These are phyloP conservation scores for Bombus turneri DNA, from an alignment of 1,140 invertebrate genomes.

Conservation along the genomic window DNA sequence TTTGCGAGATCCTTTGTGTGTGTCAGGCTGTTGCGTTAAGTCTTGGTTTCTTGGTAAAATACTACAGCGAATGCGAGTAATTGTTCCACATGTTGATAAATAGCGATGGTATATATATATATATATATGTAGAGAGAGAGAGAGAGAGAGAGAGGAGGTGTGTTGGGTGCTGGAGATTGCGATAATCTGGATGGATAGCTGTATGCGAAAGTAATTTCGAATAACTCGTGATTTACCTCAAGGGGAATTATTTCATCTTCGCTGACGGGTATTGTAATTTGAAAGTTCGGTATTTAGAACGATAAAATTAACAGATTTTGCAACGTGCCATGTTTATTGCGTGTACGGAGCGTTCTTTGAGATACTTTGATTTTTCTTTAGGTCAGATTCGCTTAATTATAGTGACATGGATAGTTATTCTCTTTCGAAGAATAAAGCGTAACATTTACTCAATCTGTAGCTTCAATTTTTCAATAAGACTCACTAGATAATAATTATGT, in stretches of 20 bases:
- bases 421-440: background rate
- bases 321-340: background rate
- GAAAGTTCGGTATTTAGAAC: background rate
- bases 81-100: conserved; percentile 21
- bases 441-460: background rate
- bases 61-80: background rate
- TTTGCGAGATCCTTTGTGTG: background rate
- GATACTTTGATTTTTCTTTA: background rate
- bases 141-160: background rate
- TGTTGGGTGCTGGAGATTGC: background rate
- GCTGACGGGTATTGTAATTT: background rate
- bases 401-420: background rate
- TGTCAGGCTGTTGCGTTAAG: background rate
- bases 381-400: background rate
- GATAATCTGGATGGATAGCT: conserved; percentile 22
- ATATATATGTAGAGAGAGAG: background rate
- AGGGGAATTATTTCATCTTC: background rate
- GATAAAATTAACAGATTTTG: background rate
- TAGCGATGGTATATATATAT: background rate
- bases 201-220: conserved; percentile 15
- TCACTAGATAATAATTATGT: background rate
- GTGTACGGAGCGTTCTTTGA: background rate
- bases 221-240: background rate
- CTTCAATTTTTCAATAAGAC: background rate
- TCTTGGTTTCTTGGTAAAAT: conserved; percentile 19